Conservation (phyloP, 2,113 vertebrate genomes). For the Aspidoscelis tigris region DNA sequence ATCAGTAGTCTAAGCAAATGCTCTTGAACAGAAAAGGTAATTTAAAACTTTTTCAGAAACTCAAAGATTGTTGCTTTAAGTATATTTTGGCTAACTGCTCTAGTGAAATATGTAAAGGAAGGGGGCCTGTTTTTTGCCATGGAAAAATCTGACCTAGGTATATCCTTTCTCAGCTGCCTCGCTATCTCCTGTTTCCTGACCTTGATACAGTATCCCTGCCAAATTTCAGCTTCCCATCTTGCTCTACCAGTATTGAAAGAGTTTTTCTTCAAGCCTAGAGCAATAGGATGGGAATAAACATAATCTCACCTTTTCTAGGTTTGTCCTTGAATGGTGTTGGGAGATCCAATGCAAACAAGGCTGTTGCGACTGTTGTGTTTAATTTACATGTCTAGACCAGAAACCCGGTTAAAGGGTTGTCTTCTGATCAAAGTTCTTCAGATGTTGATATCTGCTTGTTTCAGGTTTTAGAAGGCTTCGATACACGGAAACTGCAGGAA, state of each 20-base stretch:
- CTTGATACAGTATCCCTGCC: not conserved
- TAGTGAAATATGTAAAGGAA: not conserved
- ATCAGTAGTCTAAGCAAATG: too few species aligned
- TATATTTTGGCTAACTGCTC: not conserved
- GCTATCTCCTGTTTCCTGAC: not conserved
- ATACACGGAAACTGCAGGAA: not conserved
- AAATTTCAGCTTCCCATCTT: constrained; percentile 23
- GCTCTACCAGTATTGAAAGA: constrained; percentile 12
- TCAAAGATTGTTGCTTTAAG: not conserved
- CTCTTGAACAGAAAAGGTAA: too few species aligned
- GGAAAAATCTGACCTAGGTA: not conserved
- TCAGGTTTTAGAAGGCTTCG: too few species aligned
- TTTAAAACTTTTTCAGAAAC: too few species aligned
- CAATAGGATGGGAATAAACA: constrained; percentile 26
- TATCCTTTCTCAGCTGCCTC: not conserved
- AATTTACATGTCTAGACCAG: not conserved
- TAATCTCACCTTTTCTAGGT: constrained; percentile 13
- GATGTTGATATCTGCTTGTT: constrained; percentile 2
- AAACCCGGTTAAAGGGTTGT: not conserved
- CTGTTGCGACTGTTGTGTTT: not conserved
- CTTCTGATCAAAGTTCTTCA: not conserved
- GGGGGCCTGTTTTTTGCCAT: not conserved
- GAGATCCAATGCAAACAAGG: constrained; percentile 2
- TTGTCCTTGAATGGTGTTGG: constrained; percentile 19
- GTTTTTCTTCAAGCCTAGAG: not conserved